These are phyloP conservation scores for Dromas ardeola DNA, from an alignment of 2,113 vertebrate species.

Conservation along the genomic window DNA sequence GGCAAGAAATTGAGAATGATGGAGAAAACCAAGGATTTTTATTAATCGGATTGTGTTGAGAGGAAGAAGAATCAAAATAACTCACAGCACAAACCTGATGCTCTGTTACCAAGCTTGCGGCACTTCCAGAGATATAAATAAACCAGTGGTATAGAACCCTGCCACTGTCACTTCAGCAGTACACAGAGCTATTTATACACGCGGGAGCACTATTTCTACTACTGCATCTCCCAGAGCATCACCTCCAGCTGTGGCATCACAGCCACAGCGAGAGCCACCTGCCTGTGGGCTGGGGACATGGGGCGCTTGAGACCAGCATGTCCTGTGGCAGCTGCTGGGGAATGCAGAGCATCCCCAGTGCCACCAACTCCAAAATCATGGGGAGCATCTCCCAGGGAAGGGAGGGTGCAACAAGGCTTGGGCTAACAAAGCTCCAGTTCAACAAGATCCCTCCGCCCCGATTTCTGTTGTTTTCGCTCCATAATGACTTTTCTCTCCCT, in stretches of 20 bases:
- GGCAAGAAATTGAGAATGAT: neutral
- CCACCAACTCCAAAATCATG: accelerated
- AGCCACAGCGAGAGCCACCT: accelerated
- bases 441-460: accelerated
- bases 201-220: neutral
- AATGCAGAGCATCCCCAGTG: too few relatives aligned
- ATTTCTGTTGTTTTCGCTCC: accelerated
- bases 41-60: neutral
- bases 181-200: neutral
- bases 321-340: accelerated
- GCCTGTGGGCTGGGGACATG: accelerated
- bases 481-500: neutral
- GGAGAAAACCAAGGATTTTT: neutral
- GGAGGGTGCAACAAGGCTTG: neutral
- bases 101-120: neutral
- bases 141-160: neutral
- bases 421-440: neutral
- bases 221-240: accelerated
- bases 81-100: neutral
- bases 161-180: neutral
- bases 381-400: neutral
- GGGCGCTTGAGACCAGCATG: accelerated
- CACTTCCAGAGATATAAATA: neutral
- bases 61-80: neutral
- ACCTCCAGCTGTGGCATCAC: accelerated